These are phyloP conservation scores for Aphelocoma californica DNA, from an alignment of 2,797 vertebrate genomes.

Conservation along the genomic window DNA sequence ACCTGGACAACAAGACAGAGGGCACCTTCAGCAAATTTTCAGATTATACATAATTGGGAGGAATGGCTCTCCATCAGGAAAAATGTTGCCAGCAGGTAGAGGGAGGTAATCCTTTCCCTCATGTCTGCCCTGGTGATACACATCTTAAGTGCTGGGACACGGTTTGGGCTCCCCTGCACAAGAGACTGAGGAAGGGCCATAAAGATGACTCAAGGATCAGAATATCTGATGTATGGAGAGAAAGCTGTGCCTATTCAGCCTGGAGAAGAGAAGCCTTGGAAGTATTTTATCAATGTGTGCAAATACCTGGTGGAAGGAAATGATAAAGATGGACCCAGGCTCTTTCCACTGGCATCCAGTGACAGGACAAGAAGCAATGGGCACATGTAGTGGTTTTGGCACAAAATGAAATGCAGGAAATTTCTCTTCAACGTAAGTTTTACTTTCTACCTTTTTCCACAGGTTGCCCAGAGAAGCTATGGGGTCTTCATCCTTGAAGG, in stretches of 20 bases:
- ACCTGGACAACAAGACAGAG: background rate
- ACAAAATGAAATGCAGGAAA: background rate
- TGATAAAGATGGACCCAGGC: background rate
- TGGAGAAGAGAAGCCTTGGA: background rate
- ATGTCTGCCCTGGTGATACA: background rate
- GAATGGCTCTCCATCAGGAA: background rate
- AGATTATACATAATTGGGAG: background rate
- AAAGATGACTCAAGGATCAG: background rate
- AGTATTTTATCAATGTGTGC: background rate
- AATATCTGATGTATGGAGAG: background rate
- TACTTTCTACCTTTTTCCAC: background rate
- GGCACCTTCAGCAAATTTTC: background rate
- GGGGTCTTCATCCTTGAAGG: background rate
- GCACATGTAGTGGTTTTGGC: too few relatives aligned
- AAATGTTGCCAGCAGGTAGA: accelerated
- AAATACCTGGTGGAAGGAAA: background rate
- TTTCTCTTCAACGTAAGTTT: background rate
- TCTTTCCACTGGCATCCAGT: background rate
- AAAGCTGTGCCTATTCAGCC: background rate
- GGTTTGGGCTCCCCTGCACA: background rate
- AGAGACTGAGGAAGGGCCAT: background rate
- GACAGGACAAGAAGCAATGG: background rate
- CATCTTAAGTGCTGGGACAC: background rate
- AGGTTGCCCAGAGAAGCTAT: background rate
- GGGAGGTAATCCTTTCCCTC: background rate